A percentile compares a stretch with the other conserved stretches of the same genome.
These are phyloP conservation scores for Myopa tessellatipennis DNA, from an alignment of 2,888 invertebrate species.

Conservation along the genomic window DNA sequence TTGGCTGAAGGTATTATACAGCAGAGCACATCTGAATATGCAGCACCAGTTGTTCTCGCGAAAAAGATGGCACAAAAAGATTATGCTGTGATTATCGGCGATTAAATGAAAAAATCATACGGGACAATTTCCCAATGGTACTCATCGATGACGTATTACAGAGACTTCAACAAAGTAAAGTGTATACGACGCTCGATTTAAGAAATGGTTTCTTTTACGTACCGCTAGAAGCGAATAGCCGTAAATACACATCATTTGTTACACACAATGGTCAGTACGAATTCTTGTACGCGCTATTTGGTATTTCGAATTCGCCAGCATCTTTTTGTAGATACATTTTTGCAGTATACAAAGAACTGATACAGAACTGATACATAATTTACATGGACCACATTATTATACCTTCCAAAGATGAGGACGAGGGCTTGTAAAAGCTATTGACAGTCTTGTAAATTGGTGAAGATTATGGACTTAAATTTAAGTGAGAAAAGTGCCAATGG, in stretches of 20 bases:
- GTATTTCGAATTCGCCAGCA: conserved; percentile 44
- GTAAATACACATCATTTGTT: conserved; percentile 45
- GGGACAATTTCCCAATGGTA: conserved; percentile 48
- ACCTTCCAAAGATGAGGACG: conserved; percentile 41
- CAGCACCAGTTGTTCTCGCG: conserved; percentile 50
- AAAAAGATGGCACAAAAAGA: conserved; percentile 42
- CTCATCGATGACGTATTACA: conserved; percentile 48
- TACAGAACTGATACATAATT: conserved; percentile 38
- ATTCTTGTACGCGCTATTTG: conserved; percentile 45
- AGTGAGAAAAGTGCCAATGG: conserved; percentile 48
- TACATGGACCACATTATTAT: conserved; percentile 49
- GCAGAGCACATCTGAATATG: conserved; percentile 49
- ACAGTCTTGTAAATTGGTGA: conserved; percentile 38
- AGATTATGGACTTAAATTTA: conserved; percentile 40
- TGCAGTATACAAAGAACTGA: conserved; percentile 44
- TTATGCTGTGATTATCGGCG: conserved; percentile 48
- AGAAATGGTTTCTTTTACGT: conserved; percentile 47
- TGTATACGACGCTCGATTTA: conserved; percentile 50
- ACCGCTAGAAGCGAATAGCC: conserved; percentile 37
- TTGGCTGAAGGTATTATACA: conserved; percentile 34
- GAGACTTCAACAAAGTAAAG: conserved; percentile 43
- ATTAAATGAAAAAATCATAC: conserved; percentile 47
- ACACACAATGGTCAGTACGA: conserved; percentile 45
- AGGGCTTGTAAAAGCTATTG: conserved; percentile 40
- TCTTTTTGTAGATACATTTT: conserved; percentile 44